Base-by-base conservation (phyloP, 2,113 vertebrate genomes). In the Alaudala cheleensis region DNA sequence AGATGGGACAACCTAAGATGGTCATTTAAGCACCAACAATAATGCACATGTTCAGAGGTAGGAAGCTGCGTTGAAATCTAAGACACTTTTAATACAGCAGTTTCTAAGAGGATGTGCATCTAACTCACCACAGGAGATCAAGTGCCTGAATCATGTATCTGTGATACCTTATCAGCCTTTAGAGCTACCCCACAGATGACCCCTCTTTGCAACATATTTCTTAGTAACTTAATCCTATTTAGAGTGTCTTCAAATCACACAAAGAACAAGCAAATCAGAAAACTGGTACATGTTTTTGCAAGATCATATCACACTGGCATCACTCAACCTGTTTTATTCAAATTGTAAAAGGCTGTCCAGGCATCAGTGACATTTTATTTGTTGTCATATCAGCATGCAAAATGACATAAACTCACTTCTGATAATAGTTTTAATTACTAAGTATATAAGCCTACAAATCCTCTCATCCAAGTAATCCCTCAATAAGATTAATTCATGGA, bases 181-280 rank as follows among this genome's bases (percentile, higher is more conserved):
- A 44, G 25, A 91, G 47, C 37, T 84, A 90, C 39, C 44, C 60
- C 49, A 44, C 1, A 24, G 65, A 50, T 66, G 61, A 91, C n/a
- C 50, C 22, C n/a, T 94, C 79, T 47, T 66, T 73, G 70, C 26
- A 81, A 65, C 16, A 22, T 87, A 96, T 97, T 97, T 97, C 86
- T 92, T 94, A 95, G 90, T 87, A 96, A 97, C 93, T 93, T 95
- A 97, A 98, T 96, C 92, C 92, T 86, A 92, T 94, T 97, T 96
- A 93, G 90, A 71, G 62, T 92, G 69, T 42, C 95, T 91, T 96
- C 90, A 94, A 96, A 96, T 94, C 74, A 93, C 90, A 95, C 76
- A 40, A 93, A 92, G 83, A 94, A 91, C 28, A 56, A 57, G 64
- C 33, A 79, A 94, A 93, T 91, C 82, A 92, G 76, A 94, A 88